Evolutionary conservation across 2,888 invertebrate species (phyloP).

Genomic region (Agrenia bidenticulata): DNA sequence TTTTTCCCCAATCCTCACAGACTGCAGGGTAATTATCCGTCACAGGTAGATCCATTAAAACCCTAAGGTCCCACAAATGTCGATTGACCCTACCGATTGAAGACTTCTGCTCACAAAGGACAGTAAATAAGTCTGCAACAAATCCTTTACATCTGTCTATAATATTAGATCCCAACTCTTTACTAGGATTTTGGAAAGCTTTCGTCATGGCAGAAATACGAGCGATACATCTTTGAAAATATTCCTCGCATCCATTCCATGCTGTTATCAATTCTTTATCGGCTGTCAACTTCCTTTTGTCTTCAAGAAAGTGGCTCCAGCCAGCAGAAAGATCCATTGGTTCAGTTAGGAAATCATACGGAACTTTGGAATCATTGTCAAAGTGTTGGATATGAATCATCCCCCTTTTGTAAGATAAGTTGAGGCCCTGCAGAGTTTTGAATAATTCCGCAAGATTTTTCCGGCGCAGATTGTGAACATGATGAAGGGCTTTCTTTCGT

Average conservation of each 20-base stretch:
- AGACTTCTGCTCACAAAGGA: constrained; percentile 30
- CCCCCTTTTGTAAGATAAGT: constrained; percentile 80
- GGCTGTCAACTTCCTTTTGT: constrained; percentile 30
- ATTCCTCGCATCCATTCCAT: constrained; percentile 74
- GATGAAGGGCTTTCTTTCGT: constrained; percentile 65
- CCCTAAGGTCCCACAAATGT: constrained; percentile 40
- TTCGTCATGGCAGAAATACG: constrained; percentile 66
- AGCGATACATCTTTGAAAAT: constrained; percentile 72
- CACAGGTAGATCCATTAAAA: constrained; percentile 14
- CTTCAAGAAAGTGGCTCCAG: constrained; percentile 40
- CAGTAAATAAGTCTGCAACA: constrained; percentile 70
- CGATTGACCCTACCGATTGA: constrained; percentile 36
- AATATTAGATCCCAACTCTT: constrained; percentile 77
- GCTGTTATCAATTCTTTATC: constrained; percentile 62
- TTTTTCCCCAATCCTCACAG: constrained; percentile 8
- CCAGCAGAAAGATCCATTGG: constrained; percentile 69
- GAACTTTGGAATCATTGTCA: constrained; percentile 53
- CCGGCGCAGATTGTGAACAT: constrained; percentile 79
- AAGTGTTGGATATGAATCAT: constrained; percentile 56
- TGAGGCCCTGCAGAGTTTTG: constrained; percentile 69
- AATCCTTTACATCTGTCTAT: constrained; percentile 85
- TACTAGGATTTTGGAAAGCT: constrained; percentile 67
- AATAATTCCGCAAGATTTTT: constrained; percentile 84
- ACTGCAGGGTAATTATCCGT: constrained; percentile 8
- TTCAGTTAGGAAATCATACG: constrained; percentile 62